Evolutionary conservation across 2,113 vertebrate species (phyloP), one percentile per base, ranked within the genome.

Genomic region (Hystrix cristata): DNA sequence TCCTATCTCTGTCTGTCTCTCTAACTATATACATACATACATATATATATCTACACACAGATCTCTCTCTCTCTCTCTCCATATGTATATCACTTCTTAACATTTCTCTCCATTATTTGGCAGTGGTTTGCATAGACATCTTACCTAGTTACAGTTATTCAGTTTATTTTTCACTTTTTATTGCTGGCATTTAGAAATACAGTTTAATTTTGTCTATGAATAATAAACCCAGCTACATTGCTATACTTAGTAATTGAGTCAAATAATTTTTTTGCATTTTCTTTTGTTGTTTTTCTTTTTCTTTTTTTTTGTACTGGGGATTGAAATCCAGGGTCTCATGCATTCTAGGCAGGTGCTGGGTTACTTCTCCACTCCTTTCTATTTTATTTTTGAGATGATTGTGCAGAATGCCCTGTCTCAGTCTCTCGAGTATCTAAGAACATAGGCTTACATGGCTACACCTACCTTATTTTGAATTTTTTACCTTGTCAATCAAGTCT

Each of bases 1-100:
- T 38, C 2, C 38, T 38, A 38, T 38, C 38, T 38, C 38, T 38
- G 25, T 62, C 60, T 27, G 23, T 65, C 7, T 65, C 6, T 65
- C 8, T 65, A 3, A 29, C 12, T 65, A 31, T 29, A 65, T 29
- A 65, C 14, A 65, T 31, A 31, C 1, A 65, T 65, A 65, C 31
- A 8, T 65, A 65, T 29, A 65, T 65, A 27, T 31, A 65, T 2
- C 29, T 65, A 38, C 2, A 38, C 38, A 38, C 38, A 38, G 38
- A 38, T 38, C 38, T 38, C 38, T 38, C 38, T 38, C 38, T 67
- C 38, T 38, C 59, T 67, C 59, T 51, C 34, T 93, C 87, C 81
- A n/a, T 83, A 87, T 87, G 79, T 86, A n/a, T 81, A 81, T 67
- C 25, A 3, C 83, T 87, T 79, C 46, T 51, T 87, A 64, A 78